Evolutionary conservation across 2,797 vertebrate species (phyloP), one percentile per base, ranked within the genome.

Genomic region (Anabacerthia variegaticeps): DNA sequence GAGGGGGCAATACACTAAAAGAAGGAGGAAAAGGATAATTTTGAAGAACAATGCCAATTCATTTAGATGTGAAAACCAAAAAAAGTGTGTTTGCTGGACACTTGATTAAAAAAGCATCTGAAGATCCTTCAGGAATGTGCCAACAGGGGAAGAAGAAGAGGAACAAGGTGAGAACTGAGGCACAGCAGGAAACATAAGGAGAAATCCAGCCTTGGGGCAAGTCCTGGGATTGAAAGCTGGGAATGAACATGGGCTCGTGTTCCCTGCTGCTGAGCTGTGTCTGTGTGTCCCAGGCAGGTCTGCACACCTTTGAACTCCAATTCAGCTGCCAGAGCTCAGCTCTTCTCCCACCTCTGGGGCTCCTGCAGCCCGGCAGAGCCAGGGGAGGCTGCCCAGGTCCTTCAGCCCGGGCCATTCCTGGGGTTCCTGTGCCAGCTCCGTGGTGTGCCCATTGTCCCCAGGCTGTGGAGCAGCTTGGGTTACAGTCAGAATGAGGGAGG

Each of bases 361-460:
- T 44, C 26, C 48, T 49, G 12, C 19, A 49, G 24, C 22, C 48
- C 11, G 14, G 48, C 48, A 24, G 48, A 26, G 48, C 44, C 44
- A 21, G 44, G 44, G 44, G 44, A 44, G 44, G 44, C 19, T 44
- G 19, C 44, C 44, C 44, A 44, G 44, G 44, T 34, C 52, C 66
- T 37, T 44, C 41, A 68, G 30, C 43, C 49, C 17, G 4, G 86
- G 43, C 15, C 49, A 79, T 93, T 93, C 69, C 48, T 2, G 59
- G 18, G 2, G 0, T 66, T 65, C 61, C 62, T 14, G 1, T 81
- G 62, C 51, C 71, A 69, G 65, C 3, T 76, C 28, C 4, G 19
- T 26, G 8, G 11, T 39, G 39, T 26, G 66, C 7, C 83, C 55
- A 85, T 96, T 96, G 95, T 95, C 87, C 63, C 94, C 32, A 36